phyloP scores from a whole-genome alignment of 2,113 vertebrate species.

The Candoia aspera region DNA sequence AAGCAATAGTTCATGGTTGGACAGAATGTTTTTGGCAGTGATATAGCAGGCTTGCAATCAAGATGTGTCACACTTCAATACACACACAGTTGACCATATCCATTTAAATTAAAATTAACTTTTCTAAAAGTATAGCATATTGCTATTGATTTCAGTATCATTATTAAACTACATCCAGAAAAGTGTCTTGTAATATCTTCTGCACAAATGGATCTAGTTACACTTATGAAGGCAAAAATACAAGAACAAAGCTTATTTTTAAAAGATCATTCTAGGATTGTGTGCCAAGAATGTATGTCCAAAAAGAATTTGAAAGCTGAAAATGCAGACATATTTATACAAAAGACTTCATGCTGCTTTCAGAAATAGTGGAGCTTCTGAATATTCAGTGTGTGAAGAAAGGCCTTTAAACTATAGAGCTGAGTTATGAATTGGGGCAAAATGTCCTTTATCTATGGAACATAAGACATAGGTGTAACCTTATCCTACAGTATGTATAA shows the following conservation, averaged over 20 bases:
- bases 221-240: constrained; percentile 21
- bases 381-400: background rate
- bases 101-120: constrained; percentile 48
- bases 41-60: constrained; percentile 30
- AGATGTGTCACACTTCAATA: constrained; percentile 37
- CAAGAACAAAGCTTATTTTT: background rate
- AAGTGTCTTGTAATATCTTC: constrained; percentile 38
- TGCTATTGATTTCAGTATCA: constrained; percentile 45
- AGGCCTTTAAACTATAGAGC: background rate
- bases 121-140: constrained; percentile 34
- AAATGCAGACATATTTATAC: constrained; percentile 4
- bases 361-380: constrained; percentile 6
- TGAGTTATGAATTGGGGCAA: background rate
- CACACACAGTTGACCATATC: constrained; percentile 35
- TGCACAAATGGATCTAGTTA: constrained; percentile 29
- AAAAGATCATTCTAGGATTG: constrained; percentile 9
- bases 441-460: background rate
- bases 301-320: constrained; percentile 11
- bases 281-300: constrained; percentile 20
- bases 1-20: constrained; percentile 11
- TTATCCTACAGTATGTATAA: background rate
- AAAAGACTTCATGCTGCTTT: background rate
- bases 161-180: constrained; percentile 34
- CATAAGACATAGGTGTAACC: background rate
- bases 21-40: constrained; percentile 14